Evolutionary conservation across 2,797 vertebrate genomes (phyloP).

Genomic region (Cygnus olor): DNA sequence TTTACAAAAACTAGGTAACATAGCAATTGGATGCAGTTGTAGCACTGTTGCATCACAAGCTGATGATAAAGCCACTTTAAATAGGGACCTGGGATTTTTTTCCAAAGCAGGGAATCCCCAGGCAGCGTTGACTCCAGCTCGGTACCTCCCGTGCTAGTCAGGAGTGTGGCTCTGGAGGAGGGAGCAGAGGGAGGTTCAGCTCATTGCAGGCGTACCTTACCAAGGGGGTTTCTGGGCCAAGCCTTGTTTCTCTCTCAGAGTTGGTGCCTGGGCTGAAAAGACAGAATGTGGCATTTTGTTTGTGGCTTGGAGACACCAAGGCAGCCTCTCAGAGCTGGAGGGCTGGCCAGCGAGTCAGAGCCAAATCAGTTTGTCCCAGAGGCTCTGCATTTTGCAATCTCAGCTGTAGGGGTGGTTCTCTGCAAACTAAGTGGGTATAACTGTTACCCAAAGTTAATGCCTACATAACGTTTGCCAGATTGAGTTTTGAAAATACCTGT

Average conservation of each 20-base stretch:
- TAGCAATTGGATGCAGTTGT: neutral
- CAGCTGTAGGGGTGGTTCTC: neutral
- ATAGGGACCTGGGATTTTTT: neutral
- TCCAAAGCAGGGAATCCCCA: neutral
- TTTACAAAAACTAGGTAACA: neutral
- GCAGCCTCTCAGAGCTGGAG: neutral
- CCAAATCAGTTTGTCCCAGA: neutral
- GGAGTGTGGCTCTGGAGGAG: too few relatives aligned
- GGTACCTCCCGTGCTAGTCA: neutral
- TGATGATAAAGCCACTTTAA: neutral
- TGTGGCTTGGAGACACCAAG: neutral
- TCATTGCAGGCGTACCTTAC: neutral
- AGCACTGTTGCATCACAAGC: neutral
- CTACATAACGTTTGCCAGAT: neutral
- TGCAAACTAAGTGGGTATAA: neutral
- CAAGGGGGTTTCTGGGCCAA: neutral
- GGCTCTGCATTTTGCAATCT: neutral
- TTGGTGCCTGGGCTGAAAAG: neutral
- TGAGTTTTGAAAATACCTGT: neutral
- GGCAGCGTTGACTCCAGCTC: neutral
- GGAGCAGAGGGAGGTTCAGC: neutral
- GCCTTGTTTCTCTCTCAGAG: neutral
- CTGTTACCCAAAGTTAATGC: neutral
- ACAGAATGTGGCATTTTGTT: neutral
- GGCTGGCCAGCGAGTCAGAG: neutral